phyloP scores from a whole-genome alignment of 2,797 vertebrate genomes.

The Molossus alvarezi region DNA sequence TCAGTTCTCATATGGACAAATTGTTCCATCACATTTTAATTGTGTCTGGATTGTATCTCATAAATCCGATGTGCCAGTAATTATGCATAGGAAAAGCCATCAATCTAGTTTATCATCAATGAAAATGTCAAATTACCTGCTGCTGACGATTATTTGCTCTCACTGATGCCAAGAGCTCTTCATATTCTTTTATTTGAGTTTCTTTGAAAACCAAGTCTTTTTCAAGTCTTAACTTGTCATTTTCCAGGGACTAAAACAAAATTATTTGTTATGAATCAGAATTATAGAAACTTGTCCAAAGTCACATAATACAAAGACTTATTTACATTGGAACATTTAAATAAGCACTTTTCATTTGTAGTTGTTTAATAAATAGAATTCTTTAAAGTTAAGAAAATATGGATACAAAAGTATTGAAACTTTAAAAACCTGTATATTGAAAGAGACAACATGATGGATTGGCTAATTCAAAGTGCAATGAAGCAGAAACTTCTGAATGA shows the following conservation, averaged over 20 bases:
- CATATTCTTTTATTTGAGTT: slow-evolving; percentile 95
- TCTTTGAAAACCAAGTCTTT: slow-evolving; percentile 95
- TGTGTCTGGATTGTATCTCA: slow-evolving; percentile 1
- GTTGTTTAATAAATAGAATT: slow-evolving; percentile 67
- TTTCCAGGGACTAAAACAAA: slow-evolving; percentile 94
- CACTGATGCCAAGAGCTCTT: slow-evolving; percentile 93
- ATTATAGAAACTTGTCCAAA: slow-evolving; percentile 68
- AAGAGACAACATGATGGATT: slow-evolving; percentile 52
- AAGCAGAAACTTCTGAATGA: slow-evolving; percentile 66
- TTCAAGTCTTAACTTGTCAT: slow-evolving; percentile 93
- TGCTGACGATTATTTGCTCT: slow-evolving; percentile 96
- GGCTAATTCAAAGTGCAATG: slow-evolving; percentile 40
- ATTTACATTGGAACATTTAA: slow-evolving; percentile 60
- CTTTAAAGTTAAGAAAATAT: slow-evolving; percentile 65
- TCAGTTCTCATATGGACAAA: slow-evolving; percentile 55
- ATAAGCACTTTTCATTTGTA: slow-evolving; percentile 64
- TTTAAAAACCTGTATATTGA: slow-evolving; percentile 29
- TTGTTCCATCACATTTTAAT: slow-evolving; percentile 59
- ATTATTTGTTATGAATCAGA: slow-evolving; percentile 34
- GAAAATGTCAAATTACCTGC: slow-evolving; percentile 91
- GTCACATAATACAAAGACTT: not conserved
- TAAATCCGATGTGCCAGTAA: slow-evolving; percentile 1
- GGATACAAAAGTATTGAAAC: not conserved
- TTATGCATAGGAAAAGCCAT: slow-evolving; percentile 57
- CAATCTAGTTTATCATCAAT: slow-evolving; percentile 38